A percentile compares a stretch with the other conserved stretches of the same genome.
Evolutionary conservation across 2,797 vertebrate genomes (phyloP).

Genomic region (Rhinatrema bivittatum): DNA sequence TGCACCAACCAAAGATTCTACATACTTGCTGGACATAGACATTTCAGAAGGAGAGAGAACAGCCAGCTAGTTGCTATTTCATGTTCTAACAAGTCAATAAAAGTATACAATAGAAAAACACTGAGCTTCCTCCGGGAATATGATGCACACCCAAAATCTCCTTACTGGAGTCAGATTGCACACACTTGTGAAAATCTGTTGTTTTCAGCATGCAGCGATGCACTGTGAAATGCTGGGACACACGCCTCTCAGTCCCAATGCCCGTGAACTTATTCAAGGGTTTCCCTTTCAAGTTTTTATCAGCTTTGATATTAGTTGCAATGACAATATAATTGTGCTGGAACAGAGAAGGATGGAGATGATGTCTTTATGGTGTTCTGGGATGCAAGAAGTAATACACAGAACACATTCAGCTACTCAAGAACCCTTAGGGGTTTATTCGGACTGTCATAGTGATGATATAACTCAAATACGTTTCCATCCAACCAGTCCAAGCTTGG

Average conservation of each 20-base stretch:
- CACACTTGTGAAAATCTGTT: conserved; percentile 41
- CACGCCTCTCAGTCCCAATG: conserved; percentile 43
- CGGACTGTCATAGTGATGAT: conserved; percentile 89
- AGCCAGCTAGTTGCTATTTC: conserved; percentile 56
- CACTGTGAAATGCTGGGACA: conserved; percentile 72
- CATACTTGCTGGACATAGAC: conserved; percentile 76
- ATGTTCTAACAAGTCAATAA: conserved; percentile 66
- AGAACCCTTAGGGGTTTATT: conserved; percentile 75
- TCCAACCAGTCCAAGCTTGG: conserved; percentile 61
- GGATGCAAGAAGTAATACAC: conserved; percentile 64
- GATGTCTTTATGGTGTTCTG: conserved; percentile 86
- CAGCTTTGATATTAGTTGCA: conserved; percentile 77
- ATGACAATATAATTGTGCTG: conserved; percentile 74
- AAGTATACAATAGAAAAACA: conserved; percentile 63
- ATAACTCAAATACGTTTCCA: conserved; percentile 85
- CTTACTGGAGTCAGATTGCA: conserved; percentile 62
- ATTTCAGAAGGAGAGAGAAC: conserved; percentile 8
- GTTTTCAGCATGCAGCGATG: conserved; percentile 71
- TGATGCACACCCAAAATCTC: conserved; percentile 33
- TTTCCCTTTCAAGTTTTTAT: conserved; percentile 65
- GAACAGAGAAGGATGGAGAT: conserved; percentile 73
- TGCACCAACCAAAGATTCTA: conserved; percentile 37
- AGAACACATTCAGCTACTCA: conserved; percentile 8
- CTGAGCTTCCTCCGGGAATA: conserved; percentile 54
- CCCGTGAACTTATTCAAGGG: conserved; percentile 63